Conservation (phyloP, 1,140 invertebrate genomes). For the Pseudoatta argentina region DNA sequence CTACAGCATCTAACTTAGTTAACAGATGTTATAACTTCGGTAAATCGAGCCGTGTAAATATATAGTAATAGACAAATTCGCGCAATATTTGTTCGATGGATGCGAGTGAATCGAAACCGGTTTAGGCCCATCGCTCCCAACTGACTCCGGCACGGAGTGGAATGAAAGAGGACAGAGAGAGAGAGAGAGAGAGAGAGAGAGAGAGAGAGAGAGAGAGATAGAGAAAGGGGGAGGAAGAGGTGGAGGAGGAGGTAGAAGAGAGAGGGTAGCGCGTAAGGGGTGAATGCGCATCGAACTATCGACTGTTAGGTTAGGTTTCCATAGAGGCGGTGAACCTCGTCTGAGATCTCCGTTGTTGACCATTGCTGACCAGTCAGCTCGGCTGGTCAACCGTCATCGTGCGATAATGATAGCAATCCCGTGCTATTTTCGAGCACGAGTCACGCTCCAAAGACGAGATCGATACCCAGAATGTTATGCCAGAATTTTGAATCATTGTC, state of each 20-base stretch:
- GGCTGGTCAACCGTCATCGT: too few relatives aligned
- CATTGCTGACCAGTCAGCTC: background rate
- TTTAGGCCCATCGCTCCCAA: conserved; percentile 18
- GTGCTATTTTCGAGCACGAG: conserved; percentile 16
- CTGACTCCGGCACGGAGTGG: conserved; percentile 51
- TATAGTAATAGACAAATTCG: too few relatives aligned
- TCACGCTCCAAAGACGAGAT: background rate
- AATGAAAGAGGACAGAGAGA: conserved; percentile 17
- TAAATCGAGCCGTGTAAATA: too few relatives aligned
- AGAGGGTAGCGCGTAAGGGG: conserved; percentile 47
- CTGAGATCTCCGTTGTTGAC: conserved; percentile 10
- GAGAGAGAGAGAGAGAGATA: conserved; percentile 16
- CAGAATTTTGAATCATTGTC: background rate
- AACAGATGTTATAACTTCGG: too few relatives aligned
- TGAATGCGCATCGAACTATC: conserved; percentile 63
- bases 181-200: conserved; percentile 21
- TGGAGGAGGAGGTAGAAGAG: conserved; percentile 23
- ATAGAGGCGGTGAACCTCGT: conserved; percentile 66
- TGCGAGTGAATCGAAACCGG: conserved; percentile 39
- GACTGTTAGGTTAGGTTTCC: conserved; percentile 47
- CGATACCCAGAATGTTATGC: background rate
- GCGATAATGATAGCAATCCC: conserved; percentile 30
- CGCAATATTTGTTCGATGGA: background rate
- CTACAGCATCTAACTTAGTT: too few relatives aligned
- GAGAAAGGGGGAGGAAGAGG: background rate